phyloP scores from a whole-genome alignment of 2,797 vertebrate genomes.

The Sebastes oblongus region DNA sequence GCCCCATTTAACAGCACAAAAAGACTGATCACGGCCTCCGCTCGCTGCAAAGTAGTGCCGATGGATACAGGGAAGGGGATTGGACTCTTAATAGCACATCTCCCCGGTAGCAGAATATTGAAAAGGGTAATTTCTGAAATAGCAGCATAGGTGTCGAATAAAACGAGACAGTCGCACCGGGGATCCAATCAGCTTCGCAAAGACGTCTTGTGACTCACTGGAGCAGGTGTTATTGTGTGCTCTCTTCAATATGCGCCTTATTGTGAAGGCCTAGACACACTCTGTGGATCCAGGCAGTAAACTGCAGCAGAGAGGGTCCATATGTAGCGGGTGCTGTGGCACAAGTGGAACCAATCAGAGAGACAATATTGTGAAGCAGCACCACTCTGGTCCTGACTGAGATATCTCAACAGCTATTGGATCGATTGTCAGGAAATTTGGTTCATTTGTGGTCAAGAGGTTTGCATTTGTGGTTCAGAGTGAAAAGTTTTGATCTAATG shows the following conservation, averaged over 20 bases:
- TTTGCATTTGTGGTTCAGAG: background rate
- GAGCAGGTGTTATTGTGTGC: constrained; percentile 67
- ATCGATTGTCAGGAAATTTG: background rate
- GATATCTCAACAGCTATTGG: background rate
- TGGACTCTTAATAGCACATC: constrained; percentile 37
- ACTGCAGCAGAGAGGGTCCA: constrained; percentile 21
- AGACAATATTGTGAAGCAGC: background rate
- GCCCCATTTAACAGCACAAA: constrained; percentile 68
- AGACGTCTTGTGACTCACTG: constrained; percentile 45
- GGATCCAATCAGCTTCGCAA: constrained; percentile 41
- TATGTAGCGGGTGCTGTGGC: background rate
- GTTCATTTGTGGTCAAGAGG: background rate
- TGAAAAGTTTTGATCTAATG: background rate
- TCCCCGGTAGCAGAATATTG: constrained; percentile 43
- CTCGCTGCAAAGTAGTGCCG: constrained; percentile 40
- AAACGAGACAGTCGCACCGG: constrained; percentile 6
- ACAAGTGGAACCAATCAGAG: constrained; percentile 9
- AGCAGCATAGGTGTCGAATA: constrained; percentile 36
- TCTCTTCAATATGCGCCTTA: constrained; percentile 31
- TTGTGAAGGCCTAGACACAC: constrained; percentile 27
- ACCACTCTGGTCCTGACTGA: background rate
- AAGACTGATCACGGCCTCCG: constrained; percentile 43
- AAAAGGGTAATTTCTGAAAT: constrained; percentile 46
- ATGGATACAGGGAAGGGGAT: constrained; percentile 28
- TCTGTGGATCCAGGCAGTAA: constrained; percentile 32